Evolutionary conservation across 2,113 vertebrate genomes (phyloP).

Genomic region (Marcusenius ussheri): DNA sequence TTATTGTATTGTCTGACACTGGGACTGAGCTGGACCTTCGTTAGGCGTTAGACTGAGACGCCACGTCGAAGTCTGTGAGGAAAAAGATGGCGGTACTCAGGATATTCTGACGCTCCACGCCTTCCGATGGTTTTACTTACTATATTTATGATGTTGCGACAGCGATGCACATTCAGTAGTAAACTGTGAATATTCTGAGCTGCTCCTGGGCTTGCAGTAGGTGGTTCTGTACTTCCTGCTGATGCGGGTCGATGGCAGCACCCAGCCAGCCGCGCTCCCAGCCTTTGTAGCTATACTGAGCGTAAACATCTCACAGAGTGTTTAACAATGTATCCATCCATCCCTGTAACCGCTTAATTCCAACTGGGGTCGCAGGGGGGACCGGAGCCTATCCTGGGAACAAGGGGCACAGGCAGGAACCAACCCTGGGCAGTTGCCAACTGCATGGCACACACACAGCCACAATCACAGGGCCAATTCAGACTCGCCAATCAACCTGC

Average conservation of each 20-base stretch:
- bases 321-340: no score
- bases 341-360: no score
- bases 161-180: neutral
- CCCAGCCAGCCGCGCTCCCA: no score
- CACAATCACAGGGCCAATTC: neutral
- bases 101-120: neutral
- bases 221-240: neutral
- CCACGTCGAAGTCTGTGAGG: neutral
- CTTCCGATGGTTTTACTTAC: neutral
- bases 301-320: neutral
- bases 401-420: no score
- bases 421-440: no score
- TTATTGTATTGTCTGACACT: neutral
- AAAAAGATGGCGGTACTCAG: neutral
- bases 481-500: no score
- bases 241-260: neutral
- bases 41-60: neutral
- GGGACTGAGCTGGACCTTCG: neutral
- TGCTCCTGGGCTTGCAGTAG: neutral
- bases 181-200: neutral
- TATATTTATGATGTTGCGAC: neutral
- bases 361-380: no score
- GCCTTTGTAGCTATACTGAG: neutral
- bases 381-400: no score
- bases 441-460: no score